phyloP scores from a whole-genome alignment of 2,113 vertebrate genomes.

The Pseudolaguvia tuberculata region DNA sequence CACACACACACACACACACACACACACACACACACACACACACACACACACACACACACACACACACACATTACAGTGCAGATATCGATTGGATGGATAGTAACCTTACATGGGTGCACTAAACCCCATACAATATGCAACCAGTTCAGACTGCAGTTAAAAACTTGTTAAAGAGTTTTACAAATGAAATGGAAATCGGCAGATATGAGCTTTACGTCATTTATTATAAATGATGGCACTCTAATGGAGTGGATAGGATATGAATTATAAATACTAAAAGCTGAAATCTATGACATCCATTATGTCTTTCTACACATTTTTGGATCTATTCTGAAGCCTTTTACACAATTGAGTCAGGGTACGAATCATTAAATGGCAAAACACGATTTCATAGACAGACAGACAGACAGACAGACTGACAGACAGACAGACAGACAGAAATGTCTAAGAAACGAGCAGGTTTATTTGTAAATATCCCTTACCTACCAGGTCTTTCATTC shows the following conservation, averaged over 20 bases:
- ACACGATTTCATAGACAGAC: background rate
- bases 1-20: background rate
- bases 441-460: background rate
- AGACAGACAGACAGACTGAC: too few relatives aligned
- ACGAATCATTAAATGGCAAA: background rate
- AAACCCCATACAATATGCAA: background rate
- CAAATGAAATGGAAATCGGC: constrained; percentile 58
- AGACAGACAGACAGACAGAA: too few relatives aligned
- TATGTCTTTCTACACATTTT: constrained; percentile 58
- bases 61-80: constrained; percentile 1
- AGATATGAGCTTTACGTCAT: constrained; percentile 66
- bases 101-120: background rate
- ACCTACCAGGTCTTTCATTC: too few relatives aligned
- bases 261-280: constrained; percentile 79
- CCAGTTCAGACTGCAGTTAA: constrained; percentile 59
- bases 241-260: constrained; percentile 65
- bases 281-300: constrained; percentile 71
- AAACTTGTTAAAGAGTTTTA: constrained; percentile 53
- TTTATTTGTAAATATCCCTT: background rate
- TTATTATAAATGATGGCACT: constrained; percentile 73
- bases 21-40: constrained; percentile 1
- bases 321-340: constrained; percentile 32
- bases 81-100: background rate
- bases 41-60: too few relatives aligned
- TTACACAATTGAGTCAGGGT: background rate